Conservation (phyloP, 30 jellyfish, hydroid and myxozoan species). For the Turritopsis dohrnii region DNA sequence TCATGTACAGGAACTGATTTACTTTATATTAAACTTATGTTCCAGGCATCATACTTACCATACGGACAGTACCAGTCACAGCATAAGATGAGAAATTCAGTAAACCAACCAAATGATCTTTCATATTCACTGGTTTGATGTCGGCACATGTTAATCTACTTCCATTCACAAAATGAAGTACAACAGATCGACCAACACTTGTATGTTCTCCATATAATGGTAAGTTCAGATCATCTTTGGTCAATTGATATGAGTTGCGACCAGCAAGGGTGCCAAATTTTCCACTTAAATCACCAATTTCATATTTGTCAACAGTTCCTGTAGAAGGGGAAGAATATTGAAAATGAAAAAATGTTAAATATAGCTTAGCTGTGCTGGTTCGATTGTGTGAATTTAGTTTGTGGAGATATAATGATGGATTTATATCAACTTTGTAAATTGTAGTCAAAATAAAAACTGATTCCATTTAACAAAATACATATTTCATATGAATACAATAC, state of each 20-base stretch:
- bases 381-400: too few relatives aligned
- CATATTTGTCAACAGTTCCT: constrained; percentile 84
- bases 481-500: too few relatives aligned
- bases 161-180: constrained; percentile 55
- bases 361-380: too few relatives aligned
- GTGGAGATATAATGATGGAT: too few relatives aligned
- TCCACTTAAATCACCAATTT: constrained; percentile 88
- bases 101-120: background rate
- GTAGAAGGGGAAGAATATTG: background rate
- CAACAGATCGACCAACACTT: constrained; percentile 61
- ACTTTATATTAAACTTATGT: too few relatives aligned
- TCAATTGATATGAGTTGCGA: background rate
- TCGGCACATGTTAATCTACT: constrained; percentile 78
- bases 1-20: too few relatives aligned
- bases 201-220: constrained; percentile 66
- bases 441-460: background rate
- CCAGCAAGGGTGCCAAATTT: constrained; percentile 70
- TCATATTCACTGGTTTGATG: constrained; percentile 25
- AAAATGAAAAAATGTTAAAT: too few relatives aligned
- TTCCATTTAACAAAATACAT: too few relatives aligned
- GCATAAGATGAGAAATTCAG: constrained; percentile 16
- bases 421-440: background rate
- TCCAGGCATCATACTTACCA: constrained; percentile 23
- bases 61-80: constrained; percentile 7
- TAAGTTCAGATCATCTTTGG: constrained; percentile 46